phyloP scores from a whole-genome alignment of 1,140 invertebrate species.

The Procambarus virginalis region DNA sequence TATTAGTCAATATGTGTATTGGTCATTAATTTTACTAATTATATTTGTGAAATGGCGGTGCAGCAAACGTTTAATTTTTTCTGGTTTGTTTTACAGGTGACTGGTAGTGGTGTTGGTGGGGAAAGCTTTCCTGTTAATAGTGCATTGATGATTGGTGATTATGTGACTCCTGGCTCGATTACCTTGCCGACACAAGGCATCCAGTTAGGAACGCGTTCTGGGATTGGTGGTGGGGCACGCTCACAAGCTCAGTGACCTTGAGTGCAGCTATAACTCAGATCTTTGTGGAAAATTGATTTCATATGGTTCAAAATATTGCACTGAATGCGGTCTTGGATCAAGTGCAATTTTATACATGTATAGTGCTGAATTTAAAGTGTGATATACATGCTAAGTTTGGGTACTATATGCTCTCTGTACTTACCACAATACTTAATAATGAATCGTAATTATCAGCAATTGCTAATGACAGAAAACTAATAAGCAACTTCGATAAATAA shows the following conservation, averaged over 20 bases:
- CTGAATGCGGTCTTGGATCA: neutral
- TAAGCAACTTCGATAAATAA: neutral
- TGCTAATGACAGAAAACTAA: neutral
- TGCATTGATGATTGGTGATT: conserved; percentile 60
- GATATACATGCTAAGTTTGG: no score
- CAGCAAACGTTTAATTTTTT: no score
- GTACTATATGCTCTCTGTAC: neutral
- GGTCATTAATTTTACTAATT: no score
- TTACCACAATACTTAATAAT: neutral
- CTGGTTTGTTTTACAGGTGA: neutral
- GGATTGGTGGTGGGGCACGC: neutral
- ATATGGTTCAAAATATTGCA: neutral
- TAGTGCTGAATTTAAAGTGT: neutral
- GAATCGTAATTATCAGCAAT: neutral
- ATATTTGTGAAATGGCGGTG: no score
- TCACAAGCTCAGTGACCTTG: conserved; percentile 13
- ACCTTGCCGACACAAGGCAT: conserved; percentile 51
- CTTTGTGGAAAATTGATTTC: neutral
- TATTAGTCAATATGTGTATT: no score
- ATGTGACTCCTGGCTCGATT: conserved; percentile 59
- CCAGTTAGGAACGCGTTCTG: conserved; percentile 28
- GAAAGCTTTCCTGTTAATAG: conserved; percentile 56
- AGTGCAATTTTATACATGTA: neutral
- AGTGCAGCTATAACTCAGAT: neutral
- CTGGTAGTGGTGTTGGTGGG: conserved; percentile 24